phyloP scores from a whole-genome alignment of 2,113 vertebrate genomes.

The Mesocricetus auratus region DNA sequence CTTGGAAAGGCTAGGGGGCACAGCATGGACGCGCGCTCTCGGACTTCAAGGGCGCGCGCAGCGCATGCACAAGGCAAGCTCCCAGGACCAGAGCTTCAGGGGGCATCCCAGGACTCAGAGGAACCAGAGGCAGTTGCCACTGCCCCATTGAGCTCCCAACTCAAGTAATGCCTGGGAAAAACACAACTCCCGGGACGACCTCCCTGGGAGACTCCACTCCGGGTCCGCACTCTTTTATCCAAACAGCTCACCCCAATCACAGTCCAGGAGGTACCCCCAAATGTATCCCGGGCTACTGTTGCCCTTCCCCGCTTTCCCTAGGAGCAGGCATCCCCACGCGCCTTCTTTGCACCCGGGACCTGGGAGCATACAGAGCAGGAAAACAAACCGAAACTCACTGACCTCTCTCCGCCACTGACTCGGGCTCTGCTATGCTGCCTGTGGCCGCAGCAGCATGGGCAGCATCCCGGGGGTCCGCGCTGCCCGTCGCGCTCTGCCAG shows the following conservation, averaged over 20 bases:
- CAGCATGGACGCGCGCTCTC: not conserved
- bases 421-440: not conserved
- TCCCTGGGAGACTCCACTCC: not conserved
- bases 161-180: not conserved
- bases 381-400: constrained; percentile 78
- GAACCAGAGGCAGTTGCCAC: not conserved
- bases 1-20: not conserved
- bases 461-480: constrained; percentile 46
- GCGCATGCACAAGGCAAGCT: constrained; percentile 55
- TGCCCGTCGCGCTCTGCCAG: not conserved
- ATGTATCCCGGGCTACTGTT: not conserved
- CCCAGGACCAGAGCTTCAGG: constrained; percentile 64
- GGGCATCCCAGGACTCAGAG: constrained; percentile 79
- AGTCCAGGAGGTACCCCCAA: not conserved
- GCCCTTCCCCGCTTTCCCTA: not conserved
- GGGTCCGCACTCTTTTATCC: not conserved
- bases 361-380: not conserved
- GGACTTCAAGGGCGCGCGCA: constrained; percentile 32
- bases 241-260: not conserved
- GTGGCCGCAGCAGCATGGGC: constrained; percentile 26
- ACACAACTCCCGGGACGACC: constrained; percentile 40
- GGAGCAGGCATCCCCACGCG: not conserved
- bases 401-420: constrained; percentile 38
- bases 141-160: constrained; percentile 47
- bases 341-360: not conserved